Percentiles rank a stretch among this genome's conserved stretches.
Evolutionary conservation across 1,140 invertebrate species (phyloP).

Genomic region (Diorhabda sublineata): DNA sequence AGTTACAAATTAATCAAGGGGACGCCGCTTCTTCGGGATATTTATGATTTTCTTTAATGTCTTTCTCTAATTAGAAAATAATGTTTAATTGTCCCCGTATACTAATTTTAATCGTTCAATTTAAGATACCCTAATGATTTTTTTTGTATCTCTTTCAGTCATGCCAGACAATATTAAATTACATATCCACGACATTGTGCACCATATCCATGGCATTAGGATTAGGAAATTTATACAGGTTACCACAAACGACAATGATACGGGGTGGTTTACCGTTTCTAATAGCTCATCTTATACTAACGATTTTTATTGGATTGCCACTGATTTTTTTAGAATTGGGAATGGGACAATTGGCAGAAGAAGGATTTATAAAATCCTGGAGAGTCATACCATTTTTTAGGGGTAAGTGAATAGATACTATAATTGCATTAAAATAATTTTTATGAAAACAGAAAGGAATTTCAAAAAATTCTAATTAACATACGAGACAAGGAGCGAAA

Average conservation of each 20-base stretch:
- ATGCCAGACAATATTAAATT: slow-evolving; percentile 43
- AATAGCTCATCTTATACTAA: slow-evolving; percentile 61
- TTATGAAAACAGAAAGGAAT: too few species aligned
- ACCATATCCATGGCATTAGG: slow-evolving; percentile 52
- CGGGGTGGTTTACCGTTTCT: slow-evolving; percentile 61
- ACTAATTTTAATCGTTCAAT: too few species aligned
- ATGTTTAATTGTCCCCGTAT: too few species aligned
- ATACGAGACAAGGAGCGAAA: too few species aligned
- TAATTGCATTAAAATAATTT: too few species aligned
- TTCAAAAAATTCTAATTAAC: too few species aligned
- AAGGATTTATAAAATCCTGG: slow-evolving; percentile 74
- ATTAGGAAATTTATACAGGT: slow-evolving; percentile 52
- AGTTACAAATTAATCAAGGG: too few species aligned
- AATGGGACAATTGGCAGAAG: slow-evolving; percentile 72
- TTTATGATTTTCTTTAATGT: too few species aligned
- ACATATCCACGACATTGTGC: slow-evolving; percentile 45
- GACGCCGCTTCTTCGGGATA: too few species aligned
- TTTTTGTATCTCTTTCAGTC: slow-evolving; percentile 37
- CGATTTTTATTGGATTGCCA: slow-evolving; percentile 64
- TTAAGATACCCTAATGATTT: background rate
- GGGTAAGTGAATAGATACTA: slow-evolving; percentile 51
- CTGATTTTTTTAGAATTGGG: slow-evolving; percentile 72
- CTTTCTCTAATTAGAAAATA: too few species aligned
- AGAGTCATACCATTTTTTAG: slow-evolving; percentile 74
- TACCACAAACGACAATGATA: slow-evolving; percentile 51